Conservation (phyloP, 2,888 invertebrate species). For the Heliconius charithonia region DNA sequence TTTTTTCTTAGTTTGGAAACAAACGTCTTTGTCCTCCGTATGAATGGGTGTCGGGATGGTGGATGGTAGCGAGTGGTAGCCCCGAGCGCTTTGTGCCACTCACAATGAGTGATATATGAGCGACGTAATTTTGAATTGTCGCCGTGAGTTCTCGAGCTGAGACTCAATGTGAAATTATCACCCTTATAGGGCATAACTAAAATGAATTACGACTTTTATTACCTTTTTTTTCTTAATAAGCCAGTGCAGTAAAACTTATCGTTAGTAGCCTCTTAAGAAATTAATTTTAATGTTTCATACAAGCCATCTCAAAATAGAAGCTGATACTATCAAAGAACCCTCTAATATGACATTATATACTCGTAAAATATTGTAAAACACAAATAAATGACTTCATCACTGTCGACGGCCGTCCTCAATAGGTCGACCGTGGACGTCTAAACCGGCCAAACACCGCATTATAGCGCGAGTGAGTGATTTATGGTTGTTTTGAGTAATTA, state of each 20-base stretch:
- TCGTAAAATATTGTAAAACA: slow-evolving; percentile 69
- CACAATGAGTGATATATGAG: slow-evolving; percentile 83
- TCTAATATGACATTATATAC: slow-evolving; percentile 58
- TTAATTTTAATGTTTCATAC: slow-evolving; percentile 53
- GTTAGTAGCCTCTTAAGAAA: slow-evolving; percentile 51
- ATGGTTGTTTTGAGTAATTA: slow-evolving; percentile 81
- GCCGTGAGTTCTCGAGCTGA: slow-evolving; percentile 65
- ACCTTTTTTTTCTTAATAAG: slow-evolving; percentile 53
- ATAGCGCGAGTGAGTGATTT: slow-evolving; percentile 78
- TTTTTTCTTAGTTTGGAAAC: slow-evolving; percentile 76
- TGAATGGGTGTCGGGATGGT: slow-evolving; percentile 70
- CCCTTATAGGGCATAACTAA: slow-evolving; percentile 81
- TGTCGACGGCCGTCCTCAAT: slow-evolving; percentile 53
- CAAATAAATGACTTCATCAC: slow-evolving; percentile 73
- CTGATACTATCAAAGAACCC: slow-evolving; percentile 33
- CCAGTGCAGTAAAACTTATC: slow-evolving; percentile 46
- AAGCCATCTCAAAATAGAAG: slow-evolving; percentile 26
- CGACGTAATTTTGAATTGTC: slow-evolving; percentile 80
- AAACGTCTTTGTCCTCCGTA: slow-evolving; percentile 77
- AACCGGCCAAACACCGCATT: slow-evolving; percentile 71
- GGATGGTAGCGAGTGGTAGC: slow-evolving; percentile 76
- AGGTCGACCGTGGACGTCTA: slow-evolving; percentile 63
- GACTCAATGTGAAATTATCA: slow-evolving; percentile 80
- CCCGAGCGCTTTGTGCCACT: slow-evolving; percentile 73
- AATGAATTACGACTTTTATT: slow-evolving; percentile 82